Base-by-base conservation (phyloP, 2,113 vertebrate species). In the Myanophis thanlyinensis region DNA sequence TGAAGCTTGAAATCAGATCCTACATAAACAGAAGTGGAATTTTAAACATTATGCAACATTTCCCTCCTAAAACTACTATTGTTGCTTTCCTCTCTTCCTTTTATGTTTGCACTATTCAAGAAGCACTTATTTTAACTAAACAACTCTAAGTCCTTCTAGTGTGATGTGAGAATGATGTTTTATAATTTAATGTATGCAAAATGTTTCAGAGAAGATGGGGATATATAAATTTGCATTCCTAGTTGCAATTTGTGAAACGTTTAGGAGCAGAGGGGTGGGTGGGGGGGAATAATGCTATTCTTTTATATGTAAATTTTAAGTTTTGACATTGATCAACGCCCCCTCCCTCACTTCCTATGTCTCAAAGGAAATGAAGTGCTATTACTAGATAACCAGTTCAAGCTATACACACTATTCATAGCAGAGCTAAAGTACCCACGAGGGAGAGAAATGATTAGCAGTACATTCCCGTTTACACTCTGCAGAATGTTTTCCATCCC, bases 311-410 rank as follows among this genome's bases (percentile, higher is more conserved):
- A 8, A 73, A 92, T 87, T 47, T 94, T 94, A 92, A 56, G 51
- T 91, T 96, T 94, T 96, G 44, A 89, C 20, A 93, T 40, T 90
- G 88, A 1, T 93, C 52, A 86, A 27, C 91, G 46, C 89, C 93
- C 7, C 47, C 53, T 51, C 52, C 91, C 54, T 87, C 48, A 49
- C 49, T 92, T 89, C 87, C 22, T n/a, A 0, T 67, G 86, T 91
- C 93, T 96, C 95, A 44, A 52, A 94, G 94, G 86, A 94, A 90
- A 89, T 94, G 27, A 35, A 85, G 54, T 54, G 90, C 95, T 95
- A 91, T 96, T 96, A 85, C 88, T 86, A 35, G 93, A 93, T 94
- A 96, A 96, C 89, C 93, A 94, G 93, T 93, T 91, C 94, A 95
- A 92, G 73, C 67, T 40, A 94, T 94, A 94, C 89, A 52, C 85